Conservation (phyloP, 2,888 invertebrate genomes). For the Oeneis ivallda region DNA sequence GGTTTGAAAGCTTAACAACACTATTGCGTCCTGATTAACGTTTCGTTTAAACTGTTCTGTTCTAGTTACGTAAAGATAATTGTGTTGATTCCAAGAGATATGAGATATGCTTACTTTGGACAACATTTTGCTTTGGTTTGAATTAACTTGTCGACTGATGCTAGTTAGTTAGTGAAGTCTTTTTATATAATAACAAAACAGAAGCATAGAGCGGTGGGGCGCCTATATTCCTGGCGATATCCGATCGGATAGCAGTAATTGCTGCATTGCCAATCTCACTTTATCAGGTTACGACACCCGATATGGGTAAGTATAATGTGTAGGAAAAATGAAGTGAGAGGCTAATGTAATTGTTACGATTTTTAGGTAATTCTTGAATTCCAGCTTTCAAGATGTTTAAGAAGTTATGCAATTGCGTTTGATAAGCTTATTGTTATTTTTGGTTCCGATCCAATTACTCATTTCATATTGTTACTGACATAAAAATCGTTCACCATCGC, state of each 20-base stretch:
- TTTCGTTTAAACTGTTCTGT: conserved; percentile 29
- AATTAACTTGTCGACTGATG: conserved; percentile 73
- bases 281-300: conserved; percentile 69
- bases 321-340: conserved; percentile 53
- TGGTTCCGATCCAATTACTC: conserved; percentile 12
- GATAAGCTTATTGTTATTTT: conserved; percentile 16
- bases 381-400: conserved; percentile 14
- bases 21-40: not conserved
- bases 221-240: conserved; percentile 74
- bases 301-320: conserved; percentile 67
- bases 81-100: conserved; percentile 13
- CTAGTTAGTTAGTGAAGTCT: conserved; percentile 67
- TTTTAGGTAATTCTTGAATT: conserved; percentile 22
- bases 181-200: conserved; percentile 81
- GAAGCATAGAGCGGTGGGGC: conserved; percentile 65
- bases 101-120: conserved; percentile 67
- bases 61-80: conserved; percentile 22
- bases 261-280: conserved; percentile 75
- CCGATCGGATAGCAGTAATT: conserved; percentile 77
- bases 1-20: conserved; percentile 22
- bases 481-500: not conserved
- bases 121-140: conserved; percentile 76
- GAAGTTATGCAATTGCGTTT: conserved; percentile 19
- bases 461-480: conserved; percentile 4
- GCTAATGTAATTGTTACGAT: conserved; percentile 42